phyloP scores from a whole-genome alignment of 2,113 vertebrate genomes.

The Pelecanus crispus region DNA sequence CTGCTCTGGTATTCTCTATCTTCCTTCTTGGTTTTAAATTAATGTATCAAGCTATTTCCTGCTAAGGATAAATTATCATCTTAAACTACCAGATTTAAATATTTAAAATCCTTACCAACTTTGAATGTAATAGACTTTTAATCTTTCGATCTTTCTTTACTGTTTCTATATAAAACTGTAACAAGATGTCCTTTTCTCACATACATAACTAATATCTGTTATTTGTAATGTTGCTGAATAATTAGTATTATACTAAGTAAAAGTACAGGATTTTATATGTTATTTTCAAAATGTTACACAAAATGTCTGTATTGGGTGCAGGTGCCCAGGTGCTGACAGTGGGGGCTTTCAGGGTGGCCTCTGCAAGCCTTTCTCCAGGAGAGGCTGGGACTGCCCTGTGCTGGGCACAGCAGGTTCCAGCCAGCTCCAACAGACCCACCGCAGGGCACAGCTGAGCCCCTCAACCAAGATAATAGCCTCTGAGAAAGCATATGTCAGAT shows the following conservation, averaged over 20 bases:
- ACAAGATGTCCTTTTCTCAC: background rate
- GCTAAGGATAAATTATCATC: background rate
- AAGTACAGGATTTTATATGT: background rate
- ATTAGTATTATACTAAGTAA: background rate
- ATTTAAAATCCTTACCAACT: background rate
- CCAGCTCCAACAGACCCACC: rapidly evolving
- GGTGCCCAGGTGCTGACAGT: background rate
- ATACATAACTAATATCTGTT: rapidly evolving
- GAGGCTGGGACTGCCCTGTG: rapidly evolving
- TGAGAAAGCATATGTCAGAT: too few relatives aligned
- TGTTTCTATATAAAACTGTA: background rate
- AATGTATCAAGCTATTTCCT: background rate
- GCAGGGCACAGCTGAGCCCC: too few relatives aligned
- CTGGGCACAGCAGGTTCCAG: rapidly evolving
- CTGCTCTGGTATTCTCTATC: background rate
- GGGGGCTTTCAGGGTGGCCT: rapidly evolving
- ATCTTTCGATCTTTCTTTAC: background rate
- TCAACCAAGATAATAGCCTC: too few relatives aligned
- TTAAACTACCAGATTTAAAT: background rate
- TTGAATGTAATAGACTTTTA: background rate
- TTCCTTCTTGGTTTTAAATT: background rate
- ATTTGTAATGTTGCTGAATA: background rate
- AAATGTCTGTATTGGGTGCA: background rate
- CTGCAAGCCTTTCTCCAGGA: too few relatives aligned
- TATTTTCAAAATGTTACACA: background rate